Evolutionary conservation across 2,797 vertebrate species (phyloP), one percentile per base, ranked within the genome.

Genomic region (Channa striata): DNA sequence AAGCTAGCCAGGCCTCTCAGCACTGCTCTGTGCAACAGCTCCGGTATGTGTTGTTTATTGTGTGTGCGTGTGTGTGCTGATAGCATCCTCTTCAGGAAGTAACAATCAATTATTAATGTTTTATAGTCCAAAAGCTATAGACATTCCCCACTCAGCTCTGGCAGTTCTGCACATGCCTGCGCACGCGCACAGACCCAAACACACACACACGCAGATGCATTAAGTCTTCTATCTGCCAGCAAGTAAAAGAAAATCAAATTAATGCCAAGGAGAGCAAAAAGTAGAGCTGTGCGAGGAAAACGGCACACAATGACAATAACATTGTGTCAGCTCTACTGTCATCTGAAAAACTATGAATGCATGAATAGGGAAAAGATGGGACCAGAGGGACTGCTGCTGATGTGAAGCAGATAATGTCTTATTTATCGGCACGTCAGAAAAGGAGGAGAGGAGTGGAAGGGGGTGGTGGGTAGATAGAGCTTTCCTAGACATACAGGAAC

Each of bases 101-200:
- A 67, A 84, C 39, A 78, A 84, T 92, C 52, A 80, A 82, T 85
- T 88, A 90, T 92, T 89, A 65, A 91, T 84, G 54, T 56, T 51
- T 71, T 36, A 69, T 39, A 34, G 36, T 39, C 13, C 49, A 53
- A 16, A 80, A 74, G 62, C 63, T 46, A 77, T 5, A 74, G 46
- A 51, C 60, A 39, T 57, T 54, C 61, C 23, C n/a, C 19, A 21
- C 68, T 62, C 17, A 63, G 53, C 71, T 71, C 43, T 64, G 47
- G 56, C 40, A 70, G 49, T 36, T 11, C 1, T 4, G 51, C 34
- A 30, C 37, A 19, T 20, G 8, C 1, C 0, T 30, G 1, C 25
- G 6, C 6, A 6, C 25, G 25, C 25, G 25, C 25, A 30, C 25
- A 30, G 4, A 30, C 25, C 4, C 25, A 30, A 4, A 9, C 59